A percentile compares a stretch with the other conserved stretches of the same genome.
Evolutionary conservation across 2,888 invertebrate species (phyloP).

Genomic region (Glaucopsyche alexis): DNA sequence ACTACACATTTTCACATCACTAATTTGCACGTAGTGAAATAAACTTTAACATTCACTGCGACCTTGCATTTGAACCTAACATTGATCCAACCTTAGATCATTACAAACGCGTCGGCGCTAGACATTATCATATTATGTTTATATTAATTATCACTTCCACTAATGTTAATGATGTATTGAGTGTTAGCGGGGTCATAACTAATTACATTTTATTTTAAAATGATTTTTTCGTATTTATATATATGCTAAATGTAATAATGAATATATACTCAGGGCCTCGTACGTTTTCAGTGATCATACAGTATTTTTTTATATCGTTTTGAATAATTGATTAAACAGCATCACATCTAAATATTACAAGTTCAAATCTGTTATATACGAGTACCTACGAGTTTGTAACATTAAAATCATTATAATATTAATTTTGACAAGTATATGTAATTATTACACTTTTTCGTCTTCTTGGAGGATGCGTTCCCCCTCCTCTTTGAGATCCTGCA

Average conservation of each 20-base stretch:
- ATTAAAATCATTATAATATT: too few species aligned
- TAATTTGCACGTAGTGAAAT: constrained; percentile 31
- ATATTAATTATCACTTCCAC: constrained; percentile 3
- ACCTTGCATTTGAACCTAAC: constrained; percentile 32
- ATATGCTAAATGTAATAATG: neutral
- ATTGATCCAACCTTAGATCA: constrained; percentile 8
- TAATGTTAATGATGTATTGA: neutral
- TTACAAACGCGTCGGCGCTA: neutral
- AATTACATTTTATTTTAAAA: neutral
- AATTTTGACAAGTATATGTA: too few species aligned
- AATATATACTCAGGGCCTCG: too few species aligned
- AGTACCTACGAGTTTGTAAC: too few species aligned
- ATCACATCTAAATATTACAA: too few species aligned
- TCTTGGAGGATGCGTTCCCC: too few species aligned
- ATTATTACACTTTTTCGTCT: too few species aligned
- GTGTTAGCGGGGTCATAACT: neutral
- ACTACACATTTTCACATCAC: constrained; percentile 40
- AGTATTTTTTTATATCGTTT: too few species aligned
- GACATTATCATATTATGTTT: neutral
- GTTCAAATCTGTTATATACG: too few species aligned
- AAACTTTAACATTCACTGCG: constrained; percentile 30
- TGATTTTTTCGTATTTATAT: neutral
- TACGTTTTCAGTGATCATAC: too few species aligned
- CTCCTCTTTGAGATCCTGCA: too few species aligned
- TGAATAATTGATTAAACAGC: too few species aligned